phyloP scores from a whole-genome alignment of 2,888 invertebrate species.

The Hyppa rectilinea region DNA sequence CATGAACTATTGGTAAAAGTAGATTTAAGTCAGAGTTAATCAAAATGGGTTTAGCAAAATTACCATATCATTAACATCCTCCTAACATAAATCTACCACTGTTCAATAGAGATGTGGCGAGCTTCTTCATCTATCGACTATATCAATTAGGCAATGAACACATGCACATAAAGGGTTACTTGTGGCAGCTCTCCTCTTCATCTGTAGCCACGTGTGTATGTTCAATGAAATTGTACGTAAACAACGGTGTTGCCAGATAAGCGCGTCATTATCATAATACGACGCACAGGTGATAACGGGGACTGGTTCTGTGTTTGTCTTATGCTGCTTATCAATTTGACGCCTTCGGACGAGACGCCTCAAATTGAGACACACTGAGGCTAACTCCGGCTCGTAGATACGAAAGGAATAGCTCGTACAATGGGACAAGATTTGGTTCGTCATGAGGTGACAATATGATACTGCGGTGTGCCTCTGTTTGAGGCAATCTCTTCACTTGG shows the following conservation, averaged over 20 bases:
- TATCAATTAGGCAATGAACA: constrained; percentile 42
- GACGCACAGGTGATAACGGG: constrained; percentile 36
- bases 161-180: constrained; percentile 33
- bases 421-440: neutral
- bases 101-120: neutral
- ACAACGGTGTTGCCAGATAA: constrained; percentile 63
- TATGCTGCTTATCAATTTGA: constrained; percentile 13
- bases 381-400: neutral
- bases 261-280: constrained; percentile 62
- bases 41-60: constrained; percentile 3
- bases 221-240: constrained; percentile 65
- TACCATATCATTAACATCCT: neutral
- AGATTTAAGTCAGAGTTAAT: neutral
- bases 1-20: too few relatives aligned
- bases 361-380: neutral
- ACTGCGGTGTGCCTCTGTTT: neutral
- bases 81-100: neutral
- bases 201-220: constrained; percentile 52
- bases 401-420: neutral
- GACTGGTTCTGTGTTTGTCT: neutral
- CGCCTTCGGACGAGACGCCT: neutral
- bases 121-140: constrained; percentile 14
- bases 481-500: neutral
- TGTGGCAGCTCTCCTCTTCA: constrained; percentile 22
- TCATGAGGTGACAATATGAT: neutral